Evolutionary conservation across 2,113 vertebrate species (phyloP).

Genomic region (Dromaius novaehollandiae): DNA sequence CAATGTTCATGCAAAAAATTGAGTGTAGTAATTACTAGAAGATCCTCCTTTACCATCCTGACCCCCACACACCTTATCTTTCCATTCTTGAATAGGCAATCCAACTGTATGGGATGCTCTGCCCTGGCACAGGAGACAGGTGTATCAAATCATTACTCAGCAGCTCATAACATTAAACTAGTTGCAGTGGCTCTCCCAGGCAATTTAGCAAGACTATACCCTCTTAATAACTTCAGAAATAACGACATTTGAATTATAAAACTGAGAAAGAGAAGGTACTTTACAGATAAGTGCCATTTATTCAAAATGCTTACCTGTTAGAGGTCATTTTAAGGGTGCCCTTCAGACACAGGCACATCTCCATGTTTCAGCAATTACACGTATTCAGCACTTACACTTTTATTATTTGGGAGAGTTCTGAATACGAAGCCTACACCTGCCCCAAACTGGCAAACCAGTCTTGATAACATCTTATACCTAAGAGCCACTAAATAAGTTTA

Average conservation of each 20-base stretch:
- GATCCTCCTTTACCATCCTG: background rate
- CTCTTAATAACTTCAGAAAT: constrained; percentile 30
- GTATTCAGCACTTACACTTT: background rate
- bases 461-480: background rate
- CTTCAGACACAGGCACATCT: constrained; percentile 24
- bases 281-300: constrained; percentile 32
- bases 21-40: background rate
- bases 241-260: background rate
- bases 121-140: background rate
- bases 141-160: background rate
- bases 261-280: background rate
- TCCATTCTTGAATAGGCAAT: background rate
- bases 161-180: background rate
- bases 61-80: no score
- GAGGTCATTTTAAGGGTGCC: constrained; percentile 9
- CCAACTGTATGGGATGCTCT: background rate
- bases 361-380: background rate
- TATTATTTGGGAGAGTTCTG: background rate
- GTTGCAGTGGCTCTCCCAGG: background rate
- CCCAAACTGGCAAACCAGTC: background rate
- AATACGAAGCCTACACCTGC: background rate
- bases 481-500: constrained; percentile 28
- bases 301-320: background rate
- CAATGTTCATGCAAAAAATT: background rate
- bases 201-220: background rate